These are phyloP conservation scores for Pseudorectes ferrugineus DNA, from an alignment of 2,113 vertebrate species.

Conservation along the genomic window DNA sequence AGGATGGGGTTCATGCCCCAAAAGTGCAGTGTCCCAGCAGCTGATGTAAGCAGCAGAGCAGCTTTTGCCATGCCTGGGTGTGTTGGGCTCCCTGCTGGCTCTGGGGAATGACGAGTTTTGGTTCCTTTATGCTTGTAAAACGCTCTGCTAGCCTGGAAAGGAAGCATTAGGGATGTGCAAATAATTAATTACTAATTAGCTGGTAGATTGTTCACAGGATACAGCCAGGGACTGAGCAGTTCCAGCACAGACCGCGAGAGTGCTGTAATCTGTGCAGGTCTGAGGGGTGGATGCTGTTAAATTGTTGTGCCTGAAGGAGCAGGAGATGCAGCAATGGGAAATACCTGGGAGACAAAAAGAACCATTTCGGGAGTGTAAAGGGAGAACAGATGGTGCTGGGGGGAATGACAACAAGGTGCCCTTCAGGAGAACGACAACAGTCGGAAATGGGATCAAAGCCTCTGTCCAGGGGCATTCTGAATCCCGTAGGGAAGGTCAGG, in stretches of 20 bases:
- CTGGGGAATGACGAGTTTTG: background rate
- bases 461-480: background rate
- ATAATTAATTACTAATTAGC: slow-evolving; percentile 20
- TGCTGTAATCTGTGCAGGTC: rapidly evolving
- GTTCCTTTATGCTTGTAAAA: background rate
- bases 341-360: background rate
- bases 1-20: background rate
- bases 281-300: background rate
- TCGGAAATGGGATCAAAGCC: background rate
- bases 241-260: background rate
- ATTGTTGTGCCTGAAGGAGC: rapidly evolving
- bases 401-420: background rate
- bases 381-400: background rate
- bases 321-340: background rate
- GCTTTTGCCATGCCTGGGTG: rapidly evolving
- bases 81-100: rapidly evolving
- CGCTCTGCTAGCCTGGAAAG: background rate
- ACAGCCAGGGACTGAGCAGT: background rate
- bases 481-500: background rate
- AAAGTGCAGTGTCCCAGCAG: background rate
- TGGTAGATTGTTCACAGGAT: background rate
- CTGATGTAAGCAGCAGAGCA: background rate
- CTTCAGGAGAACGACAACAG: background rate
- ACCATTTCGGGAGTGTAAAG: background rate
- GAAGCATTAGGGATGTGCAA: background rate